These are phyloP conservation scores for Dromas ardeola DNA, from an alignment of 2,113 vertebrate genomes.

Conservation along the genomic window DNA sequence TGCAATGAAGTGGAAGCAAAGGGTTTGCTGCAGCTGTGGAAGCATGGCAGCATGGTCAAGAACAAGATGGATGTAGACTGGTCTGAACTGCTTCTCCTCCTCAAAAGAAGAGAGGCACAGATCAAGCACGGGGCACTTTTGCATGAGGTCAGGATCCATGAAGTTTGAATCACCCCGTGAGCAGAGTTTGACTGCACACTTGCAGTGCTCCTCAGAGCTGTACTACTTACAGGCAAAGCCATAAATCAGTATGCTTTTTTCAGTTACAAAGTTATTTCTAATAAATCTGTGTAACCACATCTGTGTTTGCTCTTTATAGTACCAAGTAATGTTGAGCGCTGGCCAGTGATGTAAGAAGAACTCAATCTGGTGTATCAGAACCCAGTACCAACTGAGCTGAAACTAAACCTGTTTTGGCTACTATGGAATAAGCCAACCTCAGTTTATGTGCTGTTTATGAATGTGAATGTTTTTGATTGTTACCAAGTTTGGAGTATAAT, in stretches of 20 bases:
- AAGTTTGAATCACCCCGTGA: fast-evolving
- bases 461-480: background rate
- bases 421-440: background rate
- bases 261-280: background rate
- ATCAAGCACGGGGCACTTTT: background rate
- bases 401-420: background rate
- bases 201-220: background rate
- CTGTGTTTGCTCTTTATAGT: background rate
- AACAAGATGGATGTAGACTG: background rate
- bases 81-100: background rate
- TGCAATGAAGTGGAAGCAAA: background rate
- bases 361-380: background rate
- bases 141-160: background rate
- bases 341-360: background rate
- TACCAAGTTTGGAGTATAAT: background rate
- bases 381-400: background rate
- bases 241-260: background rate
- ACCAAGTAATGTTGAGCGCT: background rate
- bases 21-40: background rate
- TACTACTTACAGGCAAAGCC: background rate
- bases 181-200: background rate
- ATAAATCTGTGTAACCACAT: background rate
- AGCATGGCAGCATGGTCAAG: background rate
- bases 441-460: background rate
- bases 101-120: background rate